Conservation (phyloP, 2,888 invertebrate species). For the Mellilla xanthometata region DNA sequence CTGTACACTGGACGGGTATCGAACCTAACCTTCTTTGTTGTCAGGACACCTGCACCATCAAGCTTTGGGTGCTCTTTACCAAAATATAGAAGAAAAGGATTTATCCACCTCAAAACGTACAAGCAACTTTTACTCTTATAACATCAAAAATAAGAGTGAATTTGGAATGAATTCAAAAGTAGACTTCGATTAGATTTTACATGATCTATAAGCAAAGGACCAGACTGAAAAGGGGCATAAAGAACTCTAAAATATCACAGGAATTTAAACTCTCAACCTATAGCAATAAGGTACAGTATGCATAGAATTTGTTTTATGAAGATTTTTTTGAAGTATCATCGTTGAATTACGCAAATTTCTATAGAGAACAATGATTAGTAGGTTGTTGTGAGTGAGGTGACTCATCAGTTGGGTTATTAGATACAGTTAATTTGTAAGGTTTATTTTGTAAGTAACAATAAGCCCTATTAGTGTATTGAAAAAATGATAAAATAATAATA, state of each 20-base stretch:
- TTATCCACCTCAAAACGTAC: slow-evolving; percentile 19
- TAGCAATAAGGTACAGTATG: not conserved
- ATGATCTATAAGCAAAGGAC: not conserved
- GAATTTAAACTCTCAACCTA: not conserved
- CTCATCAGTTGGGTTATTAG: slow-evolving; percentile 21
- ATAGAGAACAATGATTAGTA: slow-evolving; percentile 48
- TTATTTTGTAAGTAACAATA: no score
- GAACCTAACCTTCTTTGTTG: slow-evolving; percentile 71
- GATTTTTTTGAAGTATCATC: slow-evolving; percentile 43
- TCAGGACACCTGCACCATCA: slow-evolving; percentile 73
- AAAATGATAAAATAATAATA: no score
- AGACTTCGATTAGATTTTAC: slow-evolving; percentile 1
- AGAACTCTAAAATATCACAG: no score
- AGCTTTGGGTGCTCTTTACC: slow-evolving; percentile 71
- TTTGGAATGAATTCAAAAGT: slow-evolving; percentile 12
- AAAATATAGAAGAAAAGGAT: slow-evolving; percentile 47
- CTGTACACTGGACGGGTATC: slow-evolving; percentile 61
- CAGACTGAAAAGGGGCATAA: slow-evolving; percentile 7
- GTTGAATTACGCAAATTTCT: slow-evolving; percentile 54
- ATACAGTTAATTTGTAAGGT: not conserved
- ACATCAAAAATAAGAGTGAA: not conserved
- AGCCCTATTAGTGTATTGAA: no score
- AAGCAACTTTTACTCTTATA: no score
- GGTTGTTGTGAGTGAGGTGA: slow-evolving; percentile 44
- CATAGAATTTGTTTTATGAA: not conserved